Percentiles rank a stretch among this genome's conserved stretches.
These are phyloP conservation scores for Cossypha heuglini DNA, from an alignment of 2,797 vertebrate species.

Conservation along the genomic window DNA sequence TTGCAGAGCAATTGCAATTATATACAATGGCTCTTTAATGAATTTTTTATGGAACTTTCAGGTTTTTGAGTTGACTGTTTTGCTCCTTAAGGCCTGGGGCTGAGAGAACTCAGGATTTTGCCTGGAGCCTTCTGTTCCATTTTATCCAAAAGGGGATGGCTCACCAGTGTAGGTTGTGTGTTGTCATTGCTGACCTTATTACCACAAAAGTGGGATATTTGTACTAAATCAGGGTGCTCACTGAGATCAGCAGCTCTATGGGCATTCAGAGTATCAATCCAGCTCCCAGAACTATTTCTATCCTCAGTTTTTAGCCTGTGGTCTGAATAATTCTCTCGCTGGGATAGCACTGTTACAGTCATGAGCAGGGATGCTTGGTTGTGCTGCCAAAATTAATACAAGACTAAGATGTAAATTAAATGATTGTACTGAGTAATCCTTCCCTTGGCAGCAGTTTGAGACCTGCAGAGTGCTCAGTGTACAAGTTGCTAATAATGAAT, in stretches of 20 bases:
- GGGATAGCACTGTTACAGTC: neutral
- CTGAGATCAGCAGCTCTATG: neutral
- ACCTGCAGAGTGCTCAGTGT: slow-evolving; percentile 8
- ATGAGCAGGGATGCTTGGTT: neutral
- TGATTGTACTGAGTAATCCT: neutral
- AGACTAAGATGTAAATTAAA: slow-evolving; percentile 51
- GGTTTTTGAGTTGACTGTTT: neutral
- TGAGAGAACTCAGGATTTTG: neutral
- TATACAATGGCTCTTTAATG: neutral
- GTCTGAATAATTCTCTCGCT: neutral
- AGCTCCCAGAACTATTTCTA: neutral
- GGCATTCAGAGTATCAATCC: neutral
- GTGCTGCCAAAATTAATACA: slow-evolving; percentile 29
- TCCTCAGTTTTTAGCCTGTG: neutral
- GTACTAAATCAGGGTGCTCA: neutral
- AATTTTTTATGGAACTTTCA: neutral
- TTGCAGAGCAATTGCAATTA: neutral
- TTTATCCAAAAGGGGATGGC: neutral
- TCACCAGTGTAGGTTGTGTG: neutral
- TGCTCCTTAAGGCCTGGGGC: neutral
- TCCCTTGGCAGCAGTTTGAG: slow-evolving; percentile 27
- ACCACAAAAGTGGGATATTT: neutral
- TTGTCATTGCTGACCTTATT: neutral
- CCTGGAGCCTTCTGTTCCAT: neutral
- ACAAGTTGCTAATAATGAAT: slow-evolving; percentile 60